A percentile compares a stretch with the other conserved stretches of the same genome.
Conservation (phyloP, 1,140 invertebrate species). For the Drosophila pachea region DNA sequence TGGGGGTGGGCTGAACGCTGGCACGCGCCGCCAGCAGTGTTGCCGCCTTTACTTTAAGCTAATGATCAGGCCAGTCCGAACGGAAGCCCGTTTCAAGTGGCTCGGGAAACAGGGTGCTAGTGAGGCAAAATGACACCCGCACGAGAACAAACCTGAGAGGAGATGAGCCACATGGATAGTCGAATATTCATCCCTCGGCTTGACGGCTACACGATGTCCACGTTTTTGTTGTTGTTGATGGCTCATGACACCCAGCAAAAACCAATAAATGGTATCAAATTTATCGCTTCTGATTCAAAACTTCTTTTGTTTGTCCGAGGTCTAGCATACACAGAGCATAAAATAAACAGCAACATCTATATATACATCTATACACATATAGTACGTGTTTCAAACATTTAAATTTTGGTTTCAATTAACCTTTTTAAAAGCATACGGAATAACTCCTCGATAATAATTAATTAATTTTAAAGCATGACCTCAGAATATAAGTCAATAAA, state of each 20-base stretch:
- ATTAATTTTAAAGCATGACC: no score
- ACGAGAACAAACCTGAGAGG: slow-evolving; percentile 19
- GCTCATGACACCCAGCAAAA: slow-evolving; percentile 60
- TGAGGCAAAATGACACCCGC: slow-evolving; percentile 41
- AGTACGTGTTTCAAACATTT: no score
- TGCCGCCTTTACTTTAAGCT: slow-evolving; percentile 32
- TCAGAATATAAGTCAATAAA: no score
- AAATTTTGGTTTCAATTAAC: no score
- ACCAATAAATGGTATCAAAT: slow-evolving; percentile 78
- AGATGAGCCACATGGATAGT: slow-evolving; percentile 13
- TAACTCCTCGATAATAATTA: no score
- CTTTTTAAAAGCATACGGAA: no score
- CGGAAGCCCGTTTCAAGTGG: slow-evolving; percentile 64
- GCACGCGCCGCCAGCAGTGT: slow-evolving; percentile 28
- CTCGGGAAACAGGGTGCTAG: slow-evolving; percentile 39
- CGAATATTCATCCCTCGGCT: slow-evolving; percentile 24
- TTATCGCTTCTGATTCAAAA: slow-evolving; percentile 76
- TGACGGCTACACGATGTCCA: slow-evolving; percentile 62
- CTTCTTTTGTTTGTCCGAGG: slow-evolving; percentile 71
- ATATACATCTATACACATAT: no score
- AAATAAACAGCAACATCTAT: no score
- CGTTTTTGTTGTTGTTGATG: slow-evolving; percentile 30
- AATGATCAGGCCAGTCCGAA: slow-evolving; percentile 55
- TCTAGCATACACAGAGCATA: slow-evolving; percentile 46
- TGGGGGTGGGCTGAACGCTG: slow-evolving; percentile 18